phyloP scores from a whole-genome alignment of 53 echinoderm and acorn worm species.

The Holothuria scabra region DNA sequence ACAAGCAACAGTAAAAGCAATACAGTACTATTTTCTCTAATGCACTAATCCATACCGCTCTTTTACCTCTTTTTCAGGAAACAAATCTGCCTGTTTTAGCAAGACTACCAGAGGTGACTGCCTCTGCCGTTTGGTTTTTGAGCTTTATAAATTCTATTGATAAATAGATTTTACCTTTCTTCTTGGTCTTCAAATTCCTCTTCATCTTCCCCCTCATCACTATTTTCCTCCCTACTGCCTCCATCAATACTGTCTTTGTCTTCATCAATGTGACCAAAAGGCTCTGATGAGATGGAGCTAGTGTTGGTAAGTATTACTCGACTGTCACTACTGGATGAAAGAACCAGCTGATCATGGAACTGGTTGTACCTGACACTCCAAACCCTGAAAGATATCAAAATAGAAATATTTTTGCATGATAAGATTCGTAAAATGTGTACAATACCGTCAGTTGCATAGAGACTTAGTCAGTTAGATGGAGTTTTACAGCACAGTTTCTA shows the following conservation, averaged over 20 bases:
- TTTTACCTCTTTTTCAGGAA: too few relatives aligned
- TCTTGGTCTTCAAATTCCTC: slow-evolving; percentile 49
- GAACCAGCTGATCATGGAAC: slow-evolving; percentile 95
- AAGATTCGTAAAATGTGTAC: too few relatives aligned
- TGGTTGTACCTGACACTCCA: slow-evolving; percentile 99
- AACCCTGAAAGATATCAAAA: slow-evolving; percentile 61
- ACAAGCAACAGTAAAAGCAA: too few relatives aligned
- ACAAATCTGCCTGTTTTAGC: too few relatives aligned
- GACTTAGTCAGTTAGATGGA: too few relatives aligned
- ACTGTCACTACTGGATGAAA: slow-evolving; percentile 96
- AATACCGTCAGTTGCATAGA: neutral
- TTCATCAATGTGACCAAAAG: slow-evolving; percentile 87
- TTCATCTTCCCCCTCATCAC: slow-evolving; percentile 72
- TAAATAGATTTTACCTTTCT: slow-evolving; percentile 1
- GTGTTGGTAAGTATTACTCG: slow-evolving; percentile 88
- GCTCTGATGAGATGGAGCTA: slow-evolving; percentile 92
- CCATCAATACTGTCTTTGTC: slow-evolving; percentile 67
- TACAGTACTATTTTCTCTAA: too few relatives aligned
- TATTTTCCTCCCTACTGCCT: slow-evolving; percentile 39
- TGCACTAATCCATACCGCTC: too few relatives aligned
- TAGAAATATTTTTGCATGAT: neutral
- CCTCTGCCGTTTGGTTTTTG: too few relatives aligned
- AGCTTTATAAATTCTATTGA: too few relatives aligned
- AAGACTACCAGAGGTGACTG: too few relatives aligned
- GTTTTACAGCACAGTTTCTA: too few relatives aligned